A percentile compares a stretch with the other conserved stretches of the same genome.
Evolutionary conservation across 2,888 invertebrate species (phyloP).

Genomic region (Theodoxus fluviatilis): DNA sequence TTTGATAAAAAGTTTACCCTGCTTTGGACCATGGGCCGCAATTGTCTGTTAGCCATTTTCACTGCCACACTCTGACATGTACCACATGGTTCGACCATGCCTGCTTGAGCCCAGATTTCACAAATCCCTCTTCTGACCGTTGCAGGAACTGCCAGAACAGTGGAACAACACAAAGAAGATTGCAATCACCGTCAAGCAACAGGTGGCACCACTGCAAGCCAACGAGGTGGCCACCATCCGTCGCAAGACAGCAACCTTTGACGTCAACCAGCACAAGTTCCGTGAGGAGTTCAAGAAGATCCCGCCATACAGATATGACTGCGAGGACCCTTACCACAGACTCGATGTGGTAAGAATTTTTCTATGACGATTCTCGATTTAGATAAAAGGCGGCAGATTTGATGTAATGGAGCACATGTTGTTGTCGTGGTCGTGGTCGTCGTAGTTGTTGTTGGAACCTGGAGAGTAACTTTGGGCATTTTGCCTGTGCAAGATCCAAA

Average conservation of each 20-base stretch:
- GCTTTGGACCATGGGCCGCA: too few species aligned
- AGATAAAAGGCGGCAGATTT: neutral
- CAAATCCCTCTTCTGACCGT: neutral
- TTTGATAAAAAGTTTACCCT: too few species aligned
- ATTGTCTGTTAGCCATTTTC: too few species aligned
- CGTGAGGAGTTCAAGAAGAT: slow-evolving; percentile 82
- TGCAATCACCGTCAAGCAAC: slow-evolving; percentile 88
- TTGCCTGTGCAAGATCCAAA: too few species aligned
- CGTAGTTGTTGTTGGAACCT: too few species aligned
- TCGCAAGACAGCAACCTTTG: slow-evolving; percentile 85
- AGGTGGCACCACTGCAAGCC: slow-evolving; percentile 92
- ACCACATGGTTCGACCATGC: too few species aligned
- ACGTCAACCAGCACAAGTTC: slow-evolving; percentile 80
- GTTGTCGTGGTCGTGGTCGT: too few species aligned
- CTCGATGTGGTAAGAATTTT: slow-evolving; percentile 55
- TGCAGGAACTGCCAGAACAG: slow-evolving; percentile 89
- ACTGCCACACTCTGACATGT: too few species aligned
- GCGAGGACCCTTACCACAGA: slow-evolving; percentile 60
- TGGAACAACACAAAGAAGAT: slow-evolving; percentile 95
- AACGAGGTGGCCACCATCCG: slow-evolving; percentile 90
- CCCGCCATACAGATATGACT: slow-evolving; percentile 63
- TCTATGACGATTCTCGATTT: too few species aligned
- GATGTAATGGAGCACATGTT: too few species aligned
- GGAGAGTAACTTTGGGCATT: too few species aligned
- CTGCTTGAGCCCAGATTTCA: too few species aligned